Percentiles rank a stretch among this genome's conserved stretches.
phyloP scores from a whole-genome alignment of 92 coral and sea anemone species.

The Epizoanthus rinbou region DNA sequence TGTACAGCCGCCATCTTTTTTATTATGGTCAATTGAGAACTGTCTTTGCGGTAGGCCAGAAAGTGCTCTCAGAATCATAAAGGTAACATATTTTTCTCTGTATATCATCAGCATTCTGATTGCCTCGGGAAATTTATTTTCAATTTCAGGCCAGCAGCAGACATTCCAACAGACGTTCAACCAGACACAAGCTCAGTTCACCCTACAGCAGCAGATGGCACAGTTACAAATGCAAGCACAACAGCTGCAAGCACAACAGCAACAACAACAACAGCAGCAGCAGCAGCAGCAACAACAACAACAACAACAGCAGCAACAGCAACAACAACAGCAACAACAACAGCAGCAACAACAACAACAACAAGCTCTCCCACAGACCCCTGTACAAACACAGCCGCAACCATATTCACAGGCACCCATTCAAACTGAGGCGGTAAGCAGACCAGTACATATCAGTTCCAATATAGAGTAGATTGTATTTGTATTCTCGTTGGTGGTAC shows the following conservation, averaged over 20 bases:
- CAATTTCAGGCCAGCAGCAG: constrained; percentile 66
- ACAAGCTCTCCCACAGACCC: constrained; percentile 54
- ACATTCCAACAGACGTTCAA: constrained; percentile 77
- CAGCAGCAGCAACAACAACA: constrained; percentile 57
- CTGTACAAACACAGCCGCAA: constrained; percentile 32
- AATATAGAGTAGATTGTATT: too few relatives aligned
- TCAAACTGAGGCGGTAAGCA: constrained; percentile 34
- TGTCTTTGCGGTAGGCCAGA: too few relatives aligned
- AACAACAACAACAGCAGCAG: constrained; percentile 60
- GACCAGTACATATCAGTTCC: background rate
- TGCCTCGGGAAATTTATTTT: too few relatives aligned
- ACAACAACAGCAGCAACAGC: constrained; percentile 61
- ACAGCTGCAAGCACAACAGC: constrained; percentile 62
- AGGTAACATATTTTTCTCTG: too few relatives aligned
- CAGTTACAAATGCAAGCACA: constrained; percentile 74
- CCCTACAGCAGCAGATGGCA: constrained; percentile 82
- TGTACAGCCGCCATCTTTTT: too few relatives aligned
- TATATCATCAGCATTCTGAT: too few relatives aligned
- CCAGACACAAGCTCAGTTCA: constrained; percentile 67
- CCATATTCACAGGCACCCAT: constrained; percentile 46
- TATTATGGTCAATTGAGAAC: too few relatives aligned
- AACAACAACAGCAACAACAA: constrained; percentile 60
- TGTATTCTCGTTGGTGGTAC: too few relatives aligned
- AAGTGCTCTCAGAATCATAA: too few relatives aligned
- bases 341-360: constrained; percentile 56